phyloP scores from a whole-genome alignment of 1,140 invertebrate species.

The Dendroctonus ponderosae region DNA sequence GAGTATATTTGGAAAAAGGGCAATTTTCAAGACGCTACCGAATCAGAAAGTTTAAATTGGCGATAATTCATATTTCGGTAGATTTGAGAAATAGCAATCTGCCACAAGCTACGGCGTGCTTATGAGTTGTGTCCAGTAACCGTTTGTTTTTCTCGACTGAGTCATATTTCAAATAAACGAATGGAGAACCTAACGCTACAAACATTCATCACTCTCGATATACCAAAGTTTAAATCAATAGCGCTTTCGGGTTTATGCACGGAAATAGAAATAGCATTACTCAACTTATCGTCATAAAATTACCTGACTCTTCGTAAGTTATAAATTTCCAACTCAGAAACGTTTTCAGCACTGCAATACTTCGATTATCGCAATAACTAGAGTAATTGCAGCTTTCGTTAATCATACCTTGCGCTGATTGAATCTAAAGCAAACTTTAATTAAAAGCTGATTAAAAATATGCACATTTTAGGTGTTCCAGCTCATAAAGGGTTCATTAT shows the following conservation, averaged over 20 bases:
- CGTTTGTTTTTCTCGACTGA: constrained; percentile 45
- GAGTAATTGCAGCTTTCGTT: no score
- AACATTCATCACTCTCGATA: constrained; percentile 48
- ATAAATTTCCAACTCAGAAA: no score
- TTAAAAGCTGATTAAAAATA: no score
- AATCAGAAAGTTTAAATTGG: constrained; percentile 47
- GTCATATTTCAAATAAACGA: constrained; percentile 43
- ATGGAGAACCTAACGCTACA: constrained; percentile 41
- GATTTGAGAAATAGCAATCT: constrained; percentile 44
- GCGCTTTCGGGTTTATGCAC: constrained; percentile 39
- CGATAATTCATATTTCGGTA: constrained; percentile 45
- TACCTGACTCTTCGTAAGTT: constrained; percentile 38
- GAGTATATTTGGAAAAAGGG: no score
- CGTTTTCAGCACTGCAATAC: no score
- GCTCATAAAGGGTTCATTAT: no score
- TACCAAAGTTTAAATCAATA: constrained; percentile 49
- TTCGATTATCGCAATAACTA: no score
- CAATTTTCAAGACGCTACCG: constrained; percentile 3
- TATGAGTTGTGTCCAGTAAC: constrained; percentile 46
- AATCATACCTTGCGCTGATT: no score
- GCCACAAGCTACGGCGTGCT: constrained; percentile 44
- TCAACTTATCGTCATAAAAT: constrained; percentile 43
- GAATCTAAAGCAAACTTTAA: no score
- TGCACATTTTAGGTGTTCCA: no score
- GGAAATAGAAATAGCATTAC: constrained; percentile 43